Percentiles rank a stretch among this genome's conserved stretches.
phyloP scores from a whole-genome alignment of 2,113 vertebrate genomes.

The Noturus placidus region DNA sequence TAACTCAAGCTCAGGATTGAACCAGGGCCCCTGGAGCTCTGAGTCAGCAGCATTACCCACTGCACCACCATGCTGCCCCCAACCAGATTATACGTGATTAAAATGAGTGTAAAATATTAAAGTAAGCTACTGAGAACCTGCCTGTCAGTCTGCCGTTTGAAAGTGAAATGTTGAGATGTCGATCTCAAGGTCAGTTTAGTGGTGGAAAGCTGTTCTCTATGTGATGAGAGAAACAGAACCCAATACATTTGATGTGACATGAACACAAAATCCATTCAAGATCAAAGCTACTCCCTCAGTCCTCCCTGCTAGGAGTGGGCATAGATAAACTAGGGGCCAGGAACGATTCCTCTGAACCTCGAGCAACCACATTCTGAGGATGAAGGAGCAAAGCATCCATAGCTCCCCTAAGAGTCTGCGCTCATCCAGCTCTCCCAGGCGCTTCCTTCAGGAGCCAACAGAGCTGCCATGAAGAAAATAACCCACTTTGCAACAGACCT shows the following conservation, averaged over 20 bases:
- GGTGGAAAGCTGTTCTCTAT: neutral
- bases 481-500: conserved; percentile 23
- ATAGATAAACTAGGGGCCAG: conserved; percentile 23
- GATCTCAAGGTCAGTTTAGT: neutral
- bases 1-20: neutral
- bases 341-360: conserved; percentile 12
- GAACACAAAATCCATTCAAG: conserved; percentile 15
- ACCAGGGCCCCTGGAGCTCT: neutral
- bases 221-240: neutral
- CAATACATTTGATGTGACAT: neutral
- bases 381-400: conserved; percentile 10
- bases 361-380: neutral
- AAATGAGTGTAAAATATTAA: neutral
- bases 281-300: conserved; percentile 8
- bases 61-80: neutral
- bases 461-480: conserved; percentile 16
- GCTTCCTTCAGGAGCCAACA: conserved; percentile 25
- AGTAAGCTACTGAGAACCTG: neutral
- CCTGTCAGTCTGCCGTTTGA: neutral
- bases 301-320: neutral
- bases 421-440: conserved; percentile 12
- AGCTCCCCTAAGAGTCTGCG: neutral
- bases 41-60: neutral
- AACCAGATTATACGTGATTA: neutral
- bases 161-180: neutral